These are phyloP conservation scores for Cordilura impudica DNA, from an alignment of 2,888 invertebrate genomes.

Conservation along the genomic window DNA sequence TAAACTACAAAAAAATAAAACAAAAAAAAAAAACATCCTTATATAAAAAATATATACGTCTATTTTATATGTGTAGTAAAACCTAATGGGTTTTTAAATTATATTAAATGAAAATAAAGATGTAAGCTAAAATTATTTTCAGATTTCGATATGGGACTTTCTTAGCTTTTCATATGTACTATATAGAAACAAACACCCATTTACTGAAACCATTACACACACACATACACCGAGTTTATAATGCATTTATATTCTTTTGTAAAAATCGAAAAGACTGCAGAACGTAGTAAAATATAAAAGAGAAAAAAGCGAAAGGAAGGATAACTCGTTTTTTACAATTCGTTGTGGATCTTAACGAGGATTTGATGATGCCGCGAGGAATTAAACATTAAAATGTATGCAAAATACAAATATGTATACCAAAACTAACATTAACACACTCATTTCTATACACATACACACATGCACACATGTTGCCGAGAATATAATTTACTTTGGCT, in stretches of 20 bases:
- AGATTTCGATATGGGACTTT: slow-evolving; percentile 9
- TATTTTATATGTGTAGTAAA: slow-evolving; percentile 55
- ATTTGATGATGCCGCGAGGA: slow-evolving; percentile 71
- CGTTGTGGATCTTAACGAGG: slow-evolving; percentile 69
- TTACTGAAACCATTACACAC: background rate
- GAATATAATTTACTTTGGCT: slow-evolving; percentile 11
- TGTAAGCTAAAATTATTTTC: slow-evolving; percentile 13
- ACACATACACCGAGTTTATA: slow-evolving; percentile 34
- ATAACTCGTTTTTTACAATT: slow-evolving; percentile 63
- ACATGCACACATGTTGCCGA: slow-evolving; percentile 7
- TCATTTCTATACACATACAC: slow-evolving; percentile 1
- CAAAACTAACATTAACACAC: background rate
- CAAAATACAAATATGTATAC: slow-evolving; percentile 37
- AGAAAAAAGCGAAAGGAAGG: slow-evolving; percentile 10
- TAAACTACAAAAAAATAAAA: background rate
- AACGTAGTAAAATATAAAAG: background rate
- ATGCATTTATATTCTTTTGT: slow-evolving; percentile 49
- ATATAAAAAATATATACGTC: background rate
- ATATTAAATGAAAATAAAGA: slow-evolving; percentile 56
- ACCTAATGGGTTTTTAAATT: slow-evolving; percentile 58
- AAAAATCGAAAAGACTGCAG: background rate
- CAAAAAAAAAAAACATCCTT: background rate
- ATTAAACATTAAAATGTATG: slow-evolving; percentile 65
- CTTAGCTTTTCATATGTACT: background rate
- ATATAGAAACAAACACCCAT: background rate